Percentiles rank a stretch among this genome's conserved stretches.
These are phyloP conservation scores for Limnephilus rhombicus DNA, from an alignment of 2,888 invertebrate species.

Conservation along the genomic window DNA sequence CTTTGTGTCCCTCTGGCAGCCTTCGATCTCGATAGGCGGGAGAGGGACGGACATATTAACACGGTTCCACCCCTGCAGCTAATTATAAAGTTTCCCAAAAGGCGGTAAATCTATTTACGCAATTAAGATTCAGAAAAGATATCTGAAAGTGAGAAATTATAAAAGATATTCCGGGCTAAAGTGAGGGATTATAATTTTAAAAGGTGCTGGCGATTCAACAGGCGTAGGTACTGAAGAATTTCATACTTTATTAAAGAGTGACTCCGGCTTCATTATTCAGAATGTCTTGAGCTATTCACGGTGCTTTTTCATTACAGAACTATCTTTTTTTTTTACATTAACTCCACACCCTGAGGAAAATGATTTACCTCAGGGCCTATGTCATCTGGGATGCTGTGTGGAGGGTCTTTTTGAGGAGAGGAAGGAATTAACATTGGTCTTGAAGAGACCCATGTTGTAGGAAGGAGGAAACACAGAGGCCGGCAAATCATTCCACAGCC, in stretches of 20 bases:
- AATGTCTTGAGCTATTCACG: background rate
- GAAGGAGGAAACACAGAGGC: too few relatives aligned
- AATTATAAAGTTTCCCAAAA: slow-evolving; percentile 34
- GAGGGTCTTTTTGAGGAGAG: too few relatives aligned
- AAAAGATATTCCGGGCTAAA: background rate
- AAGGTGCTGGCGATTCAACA: background rate
- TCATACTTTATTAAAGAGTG: background rate
- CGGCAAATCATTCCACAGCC: too few relatives aligned
- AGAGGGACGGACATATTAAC: background rate
- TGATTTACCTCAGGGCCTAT: too few relatives aligned
- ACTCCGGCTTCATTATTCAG: background rate
- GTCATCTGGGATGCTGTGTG: too few relatives aligned
- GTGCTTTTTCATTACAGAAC: background rate
- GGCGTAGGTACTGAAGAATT: background rate
- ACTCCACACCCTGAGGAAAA: too few relatives aligned
- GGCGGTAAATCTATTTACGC: slow-evolving; percentile 46
- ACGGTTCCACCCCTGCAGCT: slow-evolving; percentile 9
- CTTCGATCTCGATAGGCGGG: background rate
- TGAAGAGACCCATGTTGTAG: too few relatives aligned
- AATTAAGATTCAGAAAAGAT: slow-evolving; percentile 38
- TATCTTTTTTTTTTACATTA: too few relatives aligned
- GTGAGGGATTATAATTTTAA: slow-evolving; percentile 8
- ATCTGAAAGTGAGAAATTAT: slow-evolving; percentile 11
- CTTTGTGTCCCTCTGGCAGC: background rate
- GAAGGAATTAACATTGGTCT: too few relatives aligned